Evolutionary conservation across 35 echinoderm and acorn worm species (phyloP).

Genomic region (Ophiothrix spiculata): DNA sequence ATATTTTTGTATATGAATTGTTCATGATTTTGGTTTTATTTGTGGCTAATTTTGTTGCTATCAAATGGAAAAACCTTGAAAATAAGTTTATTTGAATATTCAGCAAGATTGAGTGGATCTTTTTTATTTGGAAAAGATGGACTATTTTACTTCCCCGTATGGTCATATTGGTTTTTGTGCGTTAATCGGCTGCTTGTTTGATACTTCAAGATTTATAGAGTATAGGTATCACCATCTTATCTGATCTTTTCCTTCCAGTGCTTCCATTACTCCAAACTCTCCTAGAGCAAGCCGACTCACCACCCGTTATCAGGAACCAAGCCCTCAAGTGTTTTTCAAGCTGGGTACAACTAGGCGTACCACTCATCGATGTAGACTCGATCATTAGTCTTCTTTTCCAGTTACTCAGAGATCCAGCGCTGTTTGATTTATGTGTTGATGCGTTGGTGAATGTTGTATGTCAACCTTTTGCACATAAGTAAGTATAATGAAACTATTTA

Average conservation of each 20-base stretch:
- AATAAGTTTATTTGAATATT: too few relatives aligned
- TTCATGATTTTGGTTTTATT: too few relatives aligned
- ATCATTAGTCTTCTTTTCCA: constrained; percentile 80
- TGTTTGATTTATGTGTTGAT: constrained; percentile 93
- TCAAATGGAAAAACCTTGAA: too few relatives aligned
- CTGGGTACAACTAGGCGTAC: constrained; percentile 88
- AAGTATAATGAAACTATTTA: too few relatives aligned
- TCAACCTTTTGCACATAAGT: constrained; percentile 90
- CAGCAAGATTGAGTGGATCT: too few relatives aligned
- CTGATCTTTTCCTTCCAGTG: constrained; percentile 34
- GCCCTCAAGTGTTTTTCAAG: constrained; percentile 88
- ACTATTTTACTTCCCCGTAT: too few relatives aligned
- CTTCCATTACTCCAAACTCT: constrained; percentile 74
- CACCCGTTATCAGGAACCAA: constrained; percentile 68
- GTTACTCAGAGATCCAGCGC: constrained; percentile 60
- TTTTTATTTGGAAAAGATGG: too few relatives aligned
- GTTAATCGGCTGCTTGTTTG: too few relatives aligned
- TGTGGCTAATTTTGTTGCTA: too few relatives aligned
- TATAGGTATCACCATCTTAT: neutral
- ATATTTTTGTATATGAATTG: too few relatives aligned
- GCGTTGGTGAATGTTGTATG: constrained; percentile 71
- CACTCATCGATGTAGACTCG: constrained; percentile 75
- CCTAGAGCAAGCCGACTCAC: constrained; percentile 65
- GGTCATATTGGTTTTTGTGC: too few relatives aligned
- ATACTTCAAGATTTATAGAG: too few relatives aligned